Conservation (phyloP, 1,140 invertebrate species). For the Drusus annulatus region DNA sequence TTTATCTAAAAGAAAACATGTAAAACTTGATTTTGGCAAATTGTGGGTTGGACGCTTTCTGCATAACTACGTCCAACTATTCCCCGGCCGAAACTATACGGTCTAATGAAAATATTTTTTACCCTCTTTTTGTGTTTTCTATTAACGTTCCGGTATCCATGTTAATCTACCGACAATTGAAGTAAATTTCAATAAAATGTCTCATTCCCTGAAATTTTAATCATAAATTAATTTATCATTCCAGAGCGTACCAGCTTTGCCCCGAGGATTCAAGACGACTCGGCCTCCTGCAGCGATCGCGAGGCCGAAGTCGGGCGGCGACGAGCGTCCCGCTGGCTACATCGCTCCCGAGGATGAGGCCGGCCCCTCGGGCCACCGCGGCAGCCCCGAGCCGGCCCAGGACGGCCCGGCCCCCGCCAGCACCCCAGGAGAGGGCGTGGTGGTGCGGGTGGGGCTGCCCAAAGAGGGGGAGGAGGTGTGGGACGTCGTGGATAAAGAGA, state of each 20-base stretch:
- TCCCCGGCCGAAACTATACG: no score
- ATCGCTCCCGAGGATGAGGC: conserved; percentile 4
- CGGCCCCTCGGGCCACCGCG: background rate
- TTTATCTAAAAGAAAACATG: no score
- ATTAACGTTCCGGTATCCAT: no score
- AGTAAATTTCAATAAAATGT: no score
- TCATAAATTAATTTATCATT: background rate
- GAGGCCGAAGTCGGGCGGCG: conserved; percentile 45
- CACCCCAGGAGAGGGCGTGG: background rate
- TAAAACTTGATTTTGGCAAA: no score
- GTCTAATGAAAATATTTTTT: no score
- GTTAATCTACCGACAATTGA: no score
- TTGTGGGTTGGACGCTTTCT: no score
- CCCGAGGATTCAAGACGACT: conserved; percentile 68
- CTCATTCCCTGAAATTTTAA: no score
- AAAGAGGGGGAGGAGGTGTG: background rate
- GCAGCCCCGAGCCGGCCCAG: background rate
- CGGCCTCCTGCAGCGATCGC: conserved; percentile 58
- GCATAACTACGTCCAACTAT: no score
- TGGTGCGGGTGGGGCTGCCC: background rate
- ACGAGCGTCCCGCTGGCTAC: conserved; percentile 26
- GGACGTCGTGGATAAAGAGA: background rate
- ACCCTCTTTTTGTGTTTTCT: no score
- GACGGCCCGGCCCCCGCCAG: background rate
- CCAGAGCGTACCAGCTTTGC: conserved; percentile 66